Evolutionary conservation across 2,888 invertebrate species (phyloP).

Genomic region (Arenicola marina): DNA sequence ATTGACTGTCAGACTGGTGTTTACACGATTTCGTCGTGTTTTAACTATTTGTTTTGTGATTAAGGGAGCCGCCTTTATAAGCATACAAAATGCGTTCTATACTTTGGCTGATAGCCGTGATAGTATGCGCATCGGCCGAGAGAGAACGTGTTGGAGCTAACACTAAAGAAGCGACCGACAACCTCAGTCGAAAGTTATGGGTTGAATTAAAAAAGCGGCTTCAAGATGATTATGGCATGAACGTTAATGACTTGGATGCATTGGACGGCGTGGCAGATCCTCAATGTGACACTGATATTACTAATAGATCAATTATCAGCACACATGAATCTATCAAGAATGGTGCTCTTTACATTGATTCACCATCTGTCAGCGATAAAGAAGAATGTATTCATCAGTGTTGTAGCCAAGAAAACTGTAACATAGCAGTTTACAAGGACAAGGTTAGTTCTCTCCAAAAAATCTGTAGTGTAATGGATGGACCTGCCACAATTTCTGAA

Average conservation of each 20-base stretch:
- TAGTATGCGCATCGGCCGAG: too few relatives aligned
- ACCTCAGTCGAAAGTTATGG: background rate
- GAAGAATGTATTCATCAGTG: conserved; percentile 4
- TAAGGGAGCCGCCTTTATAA: too few relatives aligned
- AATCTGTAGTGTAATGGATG: too few relatives aligned
- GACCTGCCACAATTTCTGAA: too few relatives aligned
- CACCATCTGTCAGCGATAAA: background rate
- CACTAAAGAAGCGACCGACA: background rate
- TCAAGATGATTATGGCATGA: conserved; percentile 5
- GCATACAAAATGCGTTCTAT: too few relatives aligned
- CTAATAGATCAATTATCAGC: conserved; percentile 4
- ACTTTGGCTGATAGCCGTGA: too few relatives aligned
- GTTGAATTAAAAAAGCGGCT: conserved; percentile 1
- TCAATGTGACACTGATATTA: background rate
- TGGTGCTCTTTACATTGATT: conserved; percentile 1
- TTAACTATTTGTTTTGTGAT: too few relatives aligned
- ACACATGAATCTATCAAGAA: background rate
- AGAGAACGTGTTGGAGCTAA: background rate
- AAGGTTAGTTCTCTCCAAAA: too few relatives aligned
- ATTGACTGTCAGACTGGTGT: too few relatives aligned
- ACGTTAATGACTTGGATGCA: background rate
- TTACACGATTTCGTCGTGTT: too few relatives aligned
- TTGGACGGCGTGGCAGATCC: background rate
- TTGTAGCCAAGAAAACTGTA: background rate
- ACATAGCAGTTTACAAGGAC: conserved; percentile 7